These are phyloP conservation scores for Mesocricetus auratus DNA, from an alignment of 2,113 vertebrate species.

Conservation along the genomic window DNA sequence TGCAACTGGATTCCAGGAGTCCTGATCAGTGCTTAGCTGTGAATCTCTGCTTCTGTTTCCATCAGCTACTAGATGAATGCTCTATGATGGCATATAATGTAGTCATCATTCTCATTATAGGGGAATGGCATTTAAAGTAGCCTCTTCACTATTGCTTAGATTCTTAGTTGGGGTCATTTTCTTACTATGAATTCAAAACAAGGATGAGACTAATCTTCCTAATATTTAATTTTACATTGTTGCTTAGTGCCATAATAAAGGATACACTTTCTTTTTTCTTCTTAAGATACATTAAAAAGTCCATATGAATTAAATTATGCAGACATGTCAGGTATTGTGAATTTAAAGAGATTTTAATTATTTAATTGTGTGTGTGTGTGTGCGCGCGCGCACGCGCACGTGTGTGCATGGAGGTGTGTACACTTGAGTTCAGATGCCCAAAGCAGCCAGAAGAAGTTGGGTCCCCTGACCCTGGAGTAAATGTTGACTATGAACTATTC, in stretches of 20 bases:
- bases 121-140: too few relatives aligned
- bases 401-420: neutral
- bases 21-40: too few relatives aligned
- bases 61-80: too few relatives aligned
- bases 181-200: neutral
- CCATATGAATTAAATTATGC: neutral
- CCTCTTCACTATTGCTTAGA: too few relatives aligned
- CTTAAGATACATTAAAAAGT: neutral
- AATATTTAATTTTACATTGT: conserved; percentile 35
- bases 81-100: too few relatives aligned
- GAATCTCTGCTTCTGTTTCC: too few relatives aligned
- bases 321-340: neutral
- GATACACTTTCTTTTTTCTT: neutral
- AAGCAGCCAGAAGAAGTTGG: too few relatives aligned
- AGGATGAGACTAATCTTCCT: neutral
- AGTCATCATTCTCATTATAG: too few relatives aligned
- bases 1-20: too few relatives aligned
- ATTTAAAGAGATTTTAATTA: neutral
- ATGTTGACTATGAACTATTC: neutral
- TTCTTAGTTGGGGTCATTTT: too few relatives aligned
- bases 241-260: neutral
- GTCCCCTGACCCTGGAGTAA: neutral
- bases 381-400: too few relatives aligned
- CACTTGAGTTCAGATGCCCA: too few relatives aligned
- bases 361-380: neutral